phyloP scores from a whole-genome alignment of 2,797 vertebrate genomes.

The Acomys russatus region DNA sequence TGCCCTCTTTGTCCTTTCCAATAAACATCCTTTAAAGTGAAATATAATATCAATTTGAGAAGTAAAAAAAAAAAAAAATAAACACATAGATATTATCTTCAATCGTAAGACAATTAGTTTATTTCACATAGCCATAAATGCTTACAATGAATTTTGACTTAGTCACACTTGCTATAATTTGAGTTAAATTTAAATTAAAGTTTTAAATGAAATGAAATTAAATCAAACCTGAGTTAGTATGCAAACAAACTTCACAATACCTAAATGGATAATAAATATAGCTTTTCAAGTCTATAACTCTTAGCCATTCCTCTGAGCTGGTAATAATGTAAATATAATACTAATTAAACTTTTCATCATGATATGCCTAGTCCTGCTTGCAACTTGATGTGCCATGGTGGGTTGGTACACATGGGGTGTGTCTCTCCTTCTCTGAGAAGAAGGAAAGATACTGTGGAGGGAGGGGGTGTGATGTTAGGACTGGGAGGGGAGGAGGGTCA shows the following conservation, averaged over 20 bases:
- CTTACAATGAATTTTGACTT: conserved; percentile 24
- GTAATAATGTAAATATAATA: background rate
- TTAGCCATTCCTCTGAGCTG: background rate
- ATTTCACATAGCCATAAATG: background rate
- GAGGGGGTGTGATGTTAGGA: too few relatives aligned
- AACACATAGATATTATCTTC: background rate
- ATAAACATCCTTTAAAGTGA: conserved; percentile 18
- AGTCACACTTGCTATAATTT: background rate
- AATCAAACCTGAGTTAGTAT: background rate
- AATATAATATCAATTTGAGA: conserved; percentile 46
- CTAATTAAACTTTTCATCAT: background rate
- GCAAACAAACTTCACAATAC: conserved; percentile 20
- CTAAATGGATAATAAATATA: conserved; percentile 24
- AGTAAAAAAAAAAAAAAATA: conserved; percentile 18
- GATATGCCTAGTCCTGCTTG: background rate
- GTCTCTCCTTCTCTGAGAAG: too few relatives aligned
- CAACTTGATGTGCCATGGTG: too few relatives aligned
- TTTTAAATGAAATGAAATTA: background rate
- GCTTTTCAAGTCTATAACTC: background rate
- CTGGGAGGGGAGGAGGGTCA: too few relatives aligned
- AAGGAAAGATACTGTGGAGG: too few relatives aligned
- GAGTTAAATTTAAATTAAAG: conserved; percentile 53
- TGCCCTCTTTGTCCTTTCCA: background rate
- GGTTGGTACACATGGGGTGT: too few relatives aligned
- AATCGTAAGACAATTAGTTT: conserved; percentile 1